These are phyloP conservation scores for Branchellion lobata DNA, from an alignment of 2,888 invertebrate species.

Conservation along the genomic window DNA sequence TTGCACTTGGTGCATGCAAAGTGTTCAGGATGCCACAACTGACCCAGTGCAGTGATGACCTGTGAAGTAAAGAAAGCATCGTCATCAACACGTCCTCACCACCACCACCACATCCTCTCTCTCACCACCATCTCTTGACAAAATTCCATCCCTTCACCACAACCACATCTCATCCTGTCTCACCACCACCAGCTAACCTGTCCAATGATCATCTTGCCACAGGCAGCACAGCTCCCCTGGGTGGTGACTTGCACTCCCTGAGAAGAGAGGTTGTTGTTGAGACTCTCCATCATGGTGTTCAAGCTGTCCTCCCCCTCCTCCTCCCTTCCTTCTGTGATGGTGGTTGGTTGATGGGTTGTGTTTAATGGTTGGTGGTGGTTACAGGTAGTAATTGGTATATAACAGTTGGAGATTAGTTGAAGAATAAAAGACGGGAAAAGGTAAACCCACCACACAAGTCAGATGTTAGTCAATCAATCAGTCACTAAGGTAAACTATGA, in stretches of 20 bases:
- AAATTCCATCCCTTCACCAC: not conserved
- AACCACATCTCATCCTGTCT: not conserved
- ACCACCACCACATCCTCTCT: not conserved
- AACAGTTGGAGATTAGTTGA: no score
- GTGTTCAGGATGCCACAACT: slow-evolving; percentile 99
- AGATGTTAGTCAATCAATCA: no score
- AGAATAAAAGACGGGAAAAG: no score
- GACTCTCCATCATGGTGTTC: slow-evolving; percentile 84
- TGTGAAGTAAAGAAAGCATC: slow-evolving; percentile 56
- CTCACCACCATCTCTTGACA: not conserved
- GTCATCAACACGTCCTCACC: not conserved
- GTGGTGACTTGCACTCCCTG: slow-evolving; percentile 98
- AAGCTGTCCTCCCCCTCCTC: slow-evolving; percentile 59
- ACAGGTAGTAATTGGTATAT: no score
- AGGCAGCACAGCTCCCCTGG: slow-evolving; percentile 97
- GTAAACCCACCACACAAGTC: no score
- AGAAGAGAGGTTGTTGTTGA: slow-evolving; percentile 93
- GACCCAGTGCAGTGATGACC: slow-evolving; percentile 92
- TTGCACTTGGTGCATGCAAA: slow-evolving; percentile 93
- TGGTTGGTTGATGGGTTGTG: no score
- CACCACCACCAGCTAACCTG: slow-evolving; percentile 67
- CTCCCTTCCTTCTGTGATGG: not conserved
- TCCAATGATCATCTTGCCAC: slow-evolving; percentile 97
- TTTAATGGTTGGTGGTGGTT: not conserved
- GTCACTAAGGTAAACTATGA: no score